Evolutionary conservation across 2,113 vertebrate genomes (phyloP).

Genomic region (Tautogolabrus adspersus): DNA sequence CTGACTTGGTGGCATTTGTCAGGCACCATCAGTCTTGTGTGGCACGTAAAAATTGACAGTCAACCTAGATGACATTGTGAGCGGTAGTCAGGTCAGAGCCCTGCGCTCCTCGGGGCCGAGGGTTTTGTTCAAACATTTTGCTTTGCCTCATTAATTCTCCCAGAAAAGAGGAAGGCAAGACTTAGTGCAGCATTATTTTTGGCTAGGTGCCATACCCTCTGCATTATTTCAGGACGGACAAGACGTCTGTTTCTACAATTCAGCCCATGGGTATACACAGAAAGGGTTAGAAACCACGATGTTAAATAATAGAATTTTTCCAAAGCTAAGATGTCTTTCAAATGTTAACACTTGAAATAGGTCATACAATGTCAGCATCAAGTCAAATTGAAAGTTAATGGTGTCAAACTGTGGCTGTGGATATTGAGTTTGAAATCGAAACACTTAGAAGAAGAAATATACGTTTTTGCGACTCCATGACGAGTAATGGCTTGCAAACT

Average conservation of each 20-base stretch:
- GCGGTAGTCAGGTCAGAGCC: conserved; percentile 67
- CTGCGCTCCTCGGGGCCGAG: conserved; percentile 61
- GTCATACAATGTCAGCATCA: background rate
- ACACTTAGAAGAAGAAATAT: background rate
- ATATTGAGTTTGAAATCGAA: too few species aligned
- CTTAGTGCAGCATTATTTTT: conserved; percentile 60
- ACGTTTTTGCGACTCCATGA: conserved; percentile 6
- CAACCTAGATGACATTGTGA: conserved; percentile 76
- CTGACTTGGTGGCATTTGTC: conserved; percentile 81
- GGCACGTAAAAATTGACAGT: conserved; percentile 82
- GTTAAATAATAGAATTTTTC: background rate
- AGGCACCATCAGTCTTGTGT: conserved; percentile 83
- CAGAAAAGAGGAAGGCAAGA: conserved; percentile 44
- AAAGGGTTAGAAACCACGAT: background rate
- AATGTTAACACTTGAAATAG: conserved; percentile 6
- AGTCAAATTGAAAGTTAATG: background rate
- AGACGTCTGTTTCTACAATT: conserved; percentile 29
- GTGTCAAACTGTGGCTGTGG: background rate
- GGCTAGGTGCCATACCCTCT: conserved; percentile 62
- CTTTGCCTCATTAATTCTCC: conserved; percentile 78
- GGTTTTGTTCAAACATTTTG: conserved; percentile 77
- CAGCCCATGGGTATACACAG: conserved; percentile 13
- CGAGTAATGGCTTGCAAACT: background rate
- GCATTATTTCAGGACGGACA: conserved; percentile 44
- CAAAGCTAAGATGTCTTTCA: background rate